Evolutionary conservation across 2,113 vertebrate genomes (phyloP), one percentile per base, ranked within the genome.

Genomic region (Nesoenas mayeri): DNA sequence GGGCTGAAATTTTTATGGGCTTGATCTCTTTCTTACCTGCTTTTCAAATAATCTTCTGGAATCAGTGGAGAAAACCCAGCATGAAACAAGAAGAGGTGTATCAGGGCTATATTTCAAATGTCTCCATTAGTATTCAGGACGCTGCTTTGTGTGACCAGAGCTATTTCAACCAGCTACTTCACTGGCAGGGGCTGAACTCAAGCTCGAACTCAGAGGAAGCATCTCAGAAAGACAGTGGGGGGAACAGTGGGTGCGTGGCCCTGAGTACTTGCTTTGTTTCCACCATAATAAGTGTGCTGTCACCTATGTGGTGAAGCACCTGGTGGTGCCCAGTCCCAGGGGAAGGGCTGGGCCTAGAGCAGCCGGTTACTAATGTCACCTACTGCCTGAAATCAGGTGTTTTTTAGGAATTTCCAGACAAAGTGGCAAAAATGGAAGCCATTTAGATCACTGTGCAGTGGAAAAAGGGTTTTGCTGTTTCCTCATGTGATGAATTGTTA

Each of bases 171-270:
- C 19, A 38, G 22, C 34, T 48, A 7, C 34, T 78, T 66, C 47
- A 25, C 47, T 87, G 53, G 25, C 72, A 54, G 24, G 47, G 47
- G 13, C 38, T 61, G 40, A 72, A 60, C 47, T 56, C 0, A 3
- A 82, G 51, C 20, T n/a, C 50, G 38, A 71, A 25, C 58, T 82
- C 2, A 2, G 38, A 80, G 21, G 26, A 81, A 34, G 8, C 3
- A 1, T 70, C 34, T 79, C 40, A 61, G n/a, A 65, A 73, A n/a
- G 28, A 32, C 0, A 6, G 42, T 3, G 4, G 20, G 10, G 10
- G n/a, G 5, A 47, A 42, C 32, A 62, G 44, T 0, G 2, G 38
- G 29, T 0, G 1, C 1, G 2, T 36, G 26, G 34, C 54, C 53
- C n/a, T 29, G 54, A 60, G 48, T 72, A 61, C 36, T 74, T 1